Evolutionary conservation across 2,797 vertebrate species (phyloP).

Genomic region (Remorina albescens): DNA sequence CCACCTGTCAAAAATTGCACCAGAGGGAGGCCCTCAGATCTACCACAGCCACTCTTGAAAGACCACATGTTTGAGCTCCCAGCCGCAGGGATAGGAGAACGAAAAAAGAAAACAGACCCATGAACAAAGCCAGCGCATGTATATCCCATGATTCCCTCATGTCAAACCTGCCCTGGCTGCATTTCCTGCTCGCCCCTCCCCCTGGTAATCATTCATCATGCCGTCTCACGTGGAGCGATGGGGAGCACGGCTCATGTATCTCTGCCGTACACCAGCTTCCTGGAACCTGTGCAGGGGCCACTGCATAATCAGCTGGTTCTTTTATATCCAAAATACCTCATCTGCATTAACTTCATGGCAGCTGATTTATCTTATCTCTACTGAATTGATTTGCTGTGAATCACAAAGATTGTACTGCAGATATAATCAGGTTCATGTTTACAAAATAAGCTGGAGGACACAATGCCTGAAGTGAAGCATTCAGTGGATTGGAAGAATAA

Average conservation of each 20-base stretch:
- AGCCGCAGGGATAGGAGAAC: constrained; percentile 22
- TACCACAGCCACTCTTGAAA: constrained; percentile 19
- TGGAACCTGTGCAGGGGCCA: constrained; percentile 50
- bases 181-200: constrained; percentile 42
- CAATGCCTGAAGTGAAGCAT: constrained; percentile 55
- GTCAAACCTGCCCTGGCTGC: constrained; percentile 59
- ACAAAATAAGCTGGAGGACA: constrained; percentile 65
- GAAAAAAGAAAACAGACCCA: constrained; percentile 11
- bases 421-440: constrained; percentile 71
- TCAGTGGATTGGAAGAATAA: constrained; percentile 34
- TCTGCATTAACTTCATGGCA: constrained; percentile 71
- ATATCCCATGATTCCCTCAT: constrained; percentile 63
- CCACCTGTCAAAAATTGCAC: constrained; percentile 67
- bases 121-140: constrained; percentile 58
- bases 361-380: constrained; percentile 65
- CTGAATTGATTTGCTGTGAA: constrained; percentile 67
- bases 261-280: constrained; percentile 52
- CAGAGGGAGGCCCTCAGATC: constrained; percentile 46
- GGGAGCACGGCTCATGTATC: constrained; percentile 51
- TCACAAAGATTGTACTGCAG: constrained; percentile 53
- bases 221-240: constrained; percentile 52
- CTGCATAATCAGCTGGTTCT: constrained; percentile 69
- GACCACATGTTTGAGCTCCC: constrained; percentile 21
- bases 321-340: constrained; percentile 70
- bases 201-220: constrained; percentile 74